Base-by-base conservation (phyloP, 2,113 vertebrate genomes). In the Zapus hudsonius region DNA sequence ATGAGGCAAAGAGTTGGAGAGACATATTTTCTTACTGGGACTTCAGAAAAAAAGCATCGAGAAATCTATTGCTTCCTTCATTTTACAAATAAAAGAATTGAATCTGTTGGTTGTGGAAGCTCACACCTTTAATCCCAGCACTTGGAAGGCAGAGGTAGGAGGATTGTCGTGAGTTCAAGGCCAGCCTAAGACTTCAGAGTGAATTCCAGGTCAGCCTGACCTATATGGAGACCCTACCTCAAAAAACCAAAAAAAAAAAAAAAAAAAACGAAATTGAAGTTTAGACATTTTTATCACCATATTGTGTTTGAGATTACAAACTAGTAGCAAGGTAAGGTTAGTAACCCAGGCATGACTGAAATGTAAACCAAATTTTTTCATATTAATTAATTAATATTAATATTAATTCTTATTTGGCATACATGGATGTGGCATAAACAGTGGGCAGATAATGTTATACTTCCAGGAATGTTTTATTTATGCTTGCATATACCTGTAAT, bases 301-400 rank as follows among this genome's bases (percentile, higher is more conserved):
- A 52, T 52, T 52, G 42, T 55, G 7, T 23, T 36, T 42, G 67
- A 82, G 7, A n/a, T 66, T 20, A 16, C 20, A 42, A 38, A 4
- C 5, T 10, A 42, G 52, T 78, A 85, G 29, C 25, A 78, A 38
- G 7, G 2, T 27, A 4, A 74, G 57, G 4, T 5, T 63, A 9
- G 84, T 20, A 87, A 84, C 64, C 12, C 20, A 80, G 1, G 3
- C 44, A 40, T 52, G 3, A 36, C 66, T 92, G 33, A 73, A 88
- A 63, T 40, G 31, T 31, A 92, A 90, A 72, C 33, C 75, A 10
- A 76, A n/a, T 29, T n/a, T 59, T 81, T 92, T 70, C 12, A 22
- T 44, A 47, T 27, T 80, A 38, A 70, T 9, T 38, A n/a, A n/a
- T n/a, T n/a, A n/a, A n/a, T n/a, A n/a, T n/a, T n/a, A n/a, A n/a